Evolutionary conservation across 2,113 vertebrate species (phyloP), one percentile per base, ranked within the genome.

Genomic region (Carassius gibelio): DNA sequence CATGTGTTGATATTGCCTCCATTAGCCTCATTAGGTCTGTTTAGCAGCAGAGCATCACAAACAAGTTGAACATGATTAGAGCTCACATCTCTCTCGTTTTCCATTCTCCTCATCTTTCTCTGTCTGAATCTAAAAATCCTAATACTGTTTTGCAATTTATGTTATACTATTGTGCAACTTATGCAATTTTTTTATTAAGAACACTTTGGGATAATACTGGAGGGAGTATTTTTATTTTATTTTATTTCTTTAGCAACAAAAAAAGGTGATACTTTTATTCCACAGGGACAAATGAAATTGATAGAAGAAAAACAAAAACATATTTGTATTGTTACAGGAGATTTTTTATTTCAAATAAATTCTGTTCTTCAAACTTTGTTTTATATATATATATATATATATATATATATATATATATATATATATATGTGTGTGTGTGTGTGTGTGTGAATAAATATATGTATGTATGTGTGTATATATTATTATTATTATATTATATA

Each of bases 1-100:
- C 52, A 42, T 61, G 72, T 57, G 81, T 86, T 85, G 66, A 81
- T 85, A 84, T 87, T 87, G 68, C 59, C 76, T 81, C 76, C 26
- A 88, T 88, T 89, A 88, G 88, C 88, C 86, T 89, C 75, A 87
- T 89, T 88, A 86, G 66, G 84, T 87, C 71, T 76, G 50, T 86
- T 90, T 87, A 88, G 71, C 82, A 81, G 84, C 36, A 83, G 75
- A 84, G 74, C 38, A 75, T 83, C 26, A 62, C 84, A 88, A 85
- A 88, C 83, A 85, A 88, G 82, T 77, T 84, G 52, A 76, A 82
- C 30, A 30, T 75, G 38, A 83, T 75, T 26, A 81, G 14, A 85
- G 75, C 71, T 75, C 34, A 30, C 66, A 69, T 64, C 76, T 75
- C 64, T 86, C 59, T 74, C 69, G 86, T 77, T 38, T 78, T 52